phyloP scores from a whole-genome alignment of 2,888 invertebrate species.

The Zhuqinia jingwanae region DNA sequence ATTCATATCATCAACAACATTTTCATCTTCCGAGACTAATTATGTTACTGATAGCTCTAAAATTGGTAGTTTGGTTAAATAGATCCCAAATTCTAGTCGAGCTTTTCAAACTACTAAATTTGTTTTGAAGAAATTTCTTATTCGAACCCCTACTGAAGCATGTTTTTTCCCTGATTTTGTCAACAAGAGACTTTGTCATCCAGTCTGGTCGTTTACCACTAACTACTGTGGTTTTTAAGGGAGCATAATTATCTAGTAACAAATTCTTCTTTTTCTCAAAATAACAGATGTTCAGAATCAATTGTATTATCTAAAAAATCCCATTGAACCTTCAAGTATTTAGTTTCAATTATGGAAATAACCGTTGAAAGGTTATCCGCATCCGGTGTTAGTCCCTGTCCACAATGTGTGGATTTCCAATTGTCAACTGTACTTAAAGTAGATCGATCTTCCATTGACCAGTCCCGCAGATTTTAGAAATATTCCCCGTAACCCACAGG shows the following conservation, averaged over 20 bases:
- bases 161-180: too few species aligned
- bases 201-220: not conserved
- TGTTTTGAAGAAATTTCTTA: not conserved
- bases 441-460: too few species aligned
- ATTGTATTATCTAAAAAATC: not conserved
- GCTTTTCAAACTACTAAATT: not conserved
- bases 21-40: not conserved
- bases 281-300: not conserved
- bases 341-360: not conserved
- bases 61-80: not conserved
- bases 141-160: not conserved
- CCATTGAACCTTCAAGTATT: not conserved
- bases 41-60: not conserved
- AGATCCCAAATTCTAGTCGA: not conserved
- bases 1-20: not conserved
- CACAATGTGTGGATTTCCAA: too few species aligned
- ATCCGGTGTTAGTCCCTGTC: too few species aligned
- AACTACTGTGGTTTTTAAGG: not conserved
- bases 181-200: too few species aligned
- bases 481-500: too few species aligned
- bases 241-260: slow-evolving; percentile 13
- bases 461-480: too few species aligned
- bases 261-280: slow-evolving; percentile 26
- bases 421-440: too few species aligned
- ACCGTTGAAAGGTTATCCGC: too few species aligned